Evolutionary conservation across 2,888 invertebrate species (phyloP).

Genomic region (Agrochola lota): DNA sequence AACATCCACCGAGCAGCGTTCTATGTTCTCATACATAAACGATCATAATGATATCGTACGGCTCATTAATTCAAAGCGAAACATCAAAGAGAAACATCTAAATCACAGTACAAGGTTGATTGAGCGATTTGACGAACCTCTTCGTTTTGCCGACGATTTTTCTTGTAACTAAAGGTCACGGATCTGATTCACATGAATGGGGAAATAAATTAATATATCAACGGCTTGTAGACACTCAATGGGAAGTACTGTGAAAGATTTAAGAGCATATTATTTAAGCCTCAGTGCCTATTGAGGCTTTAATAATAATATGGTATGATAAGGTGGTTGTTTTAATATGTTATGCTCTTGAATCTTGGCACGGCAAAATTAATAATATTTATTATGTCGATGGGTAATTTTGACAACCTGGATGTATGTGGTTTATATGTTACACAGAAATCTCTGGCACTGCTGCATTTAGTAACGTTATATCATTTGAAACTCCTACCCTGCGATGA

Average conservation of each 20-base stretch:
- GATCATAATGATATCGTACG: slow-evolving; percentile 30
- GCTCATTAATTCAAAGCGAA: slow-evolving; percentile 58
- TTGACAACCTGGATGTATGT: not conserved
- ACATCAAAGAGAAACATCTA: slow-evolving; percentile 53
- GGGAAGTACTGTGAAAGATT: not conserved
- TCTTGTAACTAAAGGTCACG: slow-evolving; percentile 23
- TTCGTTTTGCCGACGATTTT: slow-evolving; percentile 38
- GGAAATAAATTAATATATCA: slow-evolving; percentile 44
- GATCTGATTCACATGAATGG: slow-evolving; percentile 30
- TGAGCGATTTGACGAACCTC: slow-evolving; percentile 52
- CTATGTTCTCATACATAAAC: slow-evolving; percentile 35
- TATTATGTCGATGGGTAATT: not conserved
- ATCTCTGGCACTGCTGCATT: not conserved
- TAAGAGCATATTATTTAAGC: not conserved
- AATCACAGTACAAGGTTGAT: slow-evolving; percentile 57
- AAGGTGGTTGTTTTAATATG: not conserved
- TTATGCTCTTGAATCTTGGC: not conserved
- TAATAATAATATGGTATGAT: no score
- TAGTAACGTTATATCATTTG: not conserved
- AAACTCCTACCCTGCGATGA: not conserved
- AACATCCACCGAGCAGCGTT: not conserved
- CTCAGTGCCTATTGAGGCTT: not conserved
- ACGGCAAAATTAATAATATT: no score
- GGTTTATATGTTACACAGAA: not conserved
- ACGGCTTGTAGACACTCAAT: slow-evolving; percentile 10